These are phyloP conservation scores for Microplitis manilae DNA, from an alignment of 2,888 invertebrate species.

Conservation along the genomic window DNA sequence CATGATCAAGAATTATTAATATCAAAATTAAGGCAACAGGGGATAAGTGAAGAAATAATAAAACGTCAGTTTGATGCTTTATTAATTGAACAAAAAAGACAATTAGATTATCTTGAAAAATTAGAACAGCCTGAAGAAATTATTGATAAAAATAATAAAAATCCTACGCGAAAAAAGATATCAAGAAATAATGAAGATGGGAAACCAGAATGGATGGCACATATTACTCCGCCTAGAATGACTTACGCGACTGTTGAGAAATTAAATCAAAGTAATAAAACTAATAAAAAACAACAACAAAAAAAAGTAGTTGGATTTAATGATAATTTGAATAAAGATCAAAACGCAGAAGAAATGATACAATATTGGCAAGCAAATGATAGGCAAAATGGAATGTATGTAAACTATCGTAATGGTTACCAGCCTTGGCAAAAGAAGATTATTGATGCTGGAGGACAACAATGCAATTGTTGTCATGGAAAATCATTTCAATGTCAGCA, in stretches of 20 bases:
- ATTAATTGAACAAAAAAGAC: conserved; percentile 61
- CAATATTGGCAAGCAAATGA: background rate
- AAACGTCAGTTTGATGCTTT: conserved; percentile 62
- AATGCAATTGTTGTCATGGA: conserved; percentile 13
- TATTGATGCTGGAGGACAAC: background rate
- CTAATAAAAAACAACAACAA: conserved; percentile 16
- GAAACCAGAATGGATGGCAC: conserved; percentile 66
- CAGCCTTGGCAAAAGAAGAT: background rate
- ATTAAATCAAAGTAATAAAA: conserved; percentile 34
- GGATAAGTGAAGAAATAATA: conserved; percentile 60
- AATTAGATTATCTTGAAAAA: conserved; percentile 53
- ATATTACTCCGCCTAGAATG: conserved; percentile 60
- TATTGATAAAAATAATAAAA: background rate
- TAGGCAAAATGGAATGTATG: background rate
- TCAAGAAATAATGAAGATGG: conserved; percentile 50
- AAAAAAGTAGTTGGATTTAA: background rate
- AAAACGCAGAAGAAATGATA: conserved; percentile 5
- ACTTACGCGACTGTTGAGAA: conserved; percentile 52
- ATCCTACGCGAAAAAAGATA: conserved; percentile 38
- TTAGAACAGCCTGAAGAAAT: conserved; percentile 30
- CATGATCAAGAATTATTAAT: conserved; percentile 63
- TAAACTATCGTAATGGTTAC: background rate
- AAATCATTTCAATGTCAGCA: conserved; percentile 11
- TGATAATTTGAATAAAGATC: conserved; percentile 8
- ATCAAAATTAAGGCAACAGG: conserved; percentile 61